phyloP scores from a whole-genome alignment of 2,113 vertebrate species.

The Chroicocephalus ridibundus region DNA sequence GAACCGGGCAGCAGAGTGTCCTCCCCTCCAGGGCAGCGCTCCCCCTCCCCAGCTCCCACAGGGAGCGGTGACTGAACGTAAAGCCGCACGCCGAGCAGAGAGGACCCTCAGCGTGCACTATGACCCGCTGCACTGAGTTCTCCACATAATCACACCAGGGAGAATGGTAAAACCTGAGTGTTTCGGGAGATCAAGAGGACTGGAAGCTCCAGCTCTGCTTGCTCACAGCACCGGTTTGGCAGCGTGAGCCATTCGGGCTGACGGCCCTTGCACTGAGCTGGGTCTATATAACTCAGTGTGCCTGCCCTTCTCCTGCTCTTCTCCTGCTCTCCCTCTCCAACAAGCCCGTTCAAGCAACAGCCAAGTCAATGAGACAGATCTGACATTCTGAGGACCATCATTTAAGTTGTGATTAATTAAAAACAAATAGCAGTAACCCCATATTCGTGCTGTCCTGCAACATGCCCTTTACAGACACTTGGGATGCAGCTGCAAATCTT shows the following conservation, averaged over 20 bases:
- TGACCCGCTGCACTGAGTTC: background rate
- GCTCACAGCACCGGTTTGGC: background rate
- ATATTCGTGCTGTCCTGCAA: background rate
- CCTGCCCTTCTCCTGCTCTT: background rate
- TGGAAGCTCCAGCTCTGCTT: background rate
- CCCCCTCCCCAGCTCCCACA: background rate
- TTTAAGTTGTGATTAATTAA: background rate
- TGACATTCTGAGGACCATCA: background rate
- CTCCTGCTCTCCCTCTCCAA: background rate
- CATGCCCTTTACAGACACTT: background rate
- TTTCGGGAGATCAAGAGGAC: background rate
- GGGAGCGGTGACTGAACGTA: background rate
- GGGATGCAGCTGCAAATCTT: background rate
- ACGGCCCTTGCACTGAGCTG: background rate
- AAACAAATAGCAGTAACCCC: background rate
- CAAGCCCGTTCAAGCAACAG: background rate
- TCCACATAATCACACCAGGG: background rate
- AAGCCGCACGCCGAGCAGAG: background rate
- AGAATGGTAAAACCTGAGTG: background rate
- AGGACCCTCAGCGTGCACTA: background rate
- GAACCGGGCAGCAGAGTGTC: background rate
- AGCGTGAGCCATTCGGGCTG: background rate
- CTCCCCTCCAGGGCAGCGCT: background rate
- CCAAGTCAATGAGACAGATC: background rate
- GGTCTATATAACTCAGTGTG: background rate